Evolutionary conservation across 2,888 invertebrate species (phyloP).

Genomic region (Pristionchus japonicus): DNA sequence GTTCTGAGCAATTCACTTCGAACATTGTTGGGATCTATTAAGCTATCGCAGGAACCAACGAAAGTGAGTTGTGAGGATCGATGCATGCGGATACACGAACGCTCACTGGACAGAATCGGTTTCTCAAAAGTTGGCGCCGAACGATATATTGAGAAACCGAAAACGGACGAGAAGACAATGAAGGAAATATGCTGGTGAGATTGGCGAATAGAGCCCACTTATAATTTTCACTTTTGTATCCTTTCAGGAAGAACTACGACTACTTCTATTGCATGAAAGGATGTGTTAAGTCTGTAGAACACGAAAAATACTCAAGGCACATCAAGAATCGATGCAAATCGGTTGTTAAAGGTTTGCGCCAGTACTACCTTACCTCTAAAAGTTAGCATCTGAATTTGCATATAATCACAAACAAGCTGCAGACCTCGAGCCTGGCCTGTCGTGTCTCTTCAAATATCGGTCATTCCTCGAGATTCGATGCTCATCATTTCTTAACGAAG

Average conservation of each 20-base stretch:
- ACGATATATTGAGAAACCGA: conserved; percentile 14
- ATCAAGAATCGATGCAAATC: conserved; percentile 40
- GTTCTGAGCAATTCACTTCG: not conserved
- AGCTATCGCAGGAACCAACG: not conserved
- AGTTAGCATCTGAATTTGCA: no score
- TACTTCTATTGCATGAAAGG: conserved; percentile 48
- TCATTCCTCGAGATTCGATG: conserved; percentile 61
- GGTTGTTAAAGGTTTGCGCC: not conserved
- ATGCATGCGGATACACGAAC: conserved; percentile 36
- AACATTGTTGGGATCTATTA: not conserved
- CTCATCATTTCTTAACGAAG: conserved; percentile 62
- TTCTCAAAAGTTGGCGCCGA: conserved; percentile 24
- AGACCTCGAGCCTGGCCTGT: conserved; percentile 59
- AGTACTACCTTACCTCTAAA: not conserved
- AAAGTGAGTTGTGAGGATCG: not conserved
- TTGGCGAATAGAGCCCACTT: no score
- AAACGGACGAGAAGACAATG: not conserved
- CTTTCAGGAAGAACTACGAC: conserved; percentile 42
- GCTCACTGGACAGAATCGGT: conserved; percentile 43
- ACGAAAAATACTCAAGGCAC: conserved; percentile 37
- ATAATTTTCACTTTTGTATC: not conserved
- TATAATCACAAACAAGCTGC: conserved; percentile 15
- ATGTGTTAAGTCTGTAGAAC: conserved; percentile 35
- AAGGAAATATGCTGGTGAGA: conserved; percentile 37
- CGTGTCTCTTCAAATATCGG: conserved; percentile 61